Evolutionary conservation across 1,140 invertebrate genomes (phyloP).

Genomic region (Lerema accius): DNA sequence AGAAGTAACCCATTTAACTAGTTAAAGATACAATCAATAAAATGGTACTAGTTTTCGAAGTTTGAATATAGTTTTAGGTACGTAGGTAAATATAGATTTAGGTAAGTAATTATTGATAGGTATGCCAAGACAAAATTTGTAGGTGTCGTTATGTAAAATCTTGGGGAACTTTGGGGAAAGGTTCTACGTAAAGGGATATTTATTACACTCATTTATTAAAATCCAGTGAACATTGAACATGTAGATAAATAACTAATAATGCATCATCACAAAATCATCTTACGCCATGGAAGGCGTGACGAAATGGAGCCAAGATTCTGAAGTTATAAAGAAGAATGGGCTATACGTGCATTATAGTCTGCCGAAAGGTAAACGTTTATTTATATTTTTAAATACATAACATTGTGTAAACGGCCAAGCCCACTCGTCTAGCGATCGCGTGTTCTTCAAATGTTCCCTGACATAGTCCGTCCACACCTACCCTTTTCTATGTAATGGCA

Average conservation of each 20-base stretch:
- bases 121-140: no score
- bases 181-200: no score
- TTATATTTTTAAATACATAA: conserved; percentile 2
- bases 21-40: neutral
- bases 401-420: no score
- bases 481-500: no score
- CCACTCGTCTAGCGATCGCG: no score
- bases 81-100: neutral
- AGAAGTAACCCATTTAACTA: neutral
- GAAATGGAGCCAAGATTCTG: conserved; percentile 47
- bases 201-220: no score
- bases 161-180: no score
- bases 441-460: no score
- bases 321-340: conserved; percentile 69
- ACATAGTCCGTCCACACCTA: no score
- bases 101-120: no score
- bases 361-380: conserved; percentile 79
- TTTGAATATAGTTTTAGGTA: neutral
- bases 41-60: neutral
- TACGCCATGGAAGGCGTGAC: conserved; percentile 54
- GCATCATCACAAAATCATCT: neutral
- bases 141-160: no score
- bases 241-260: neutral
- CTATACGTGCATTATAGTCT: conserved; percentile 84
- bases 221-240: no score